Conservation (phyloP, 2,888 invertebrate species). For the Ecliptopera silaceata region DNA sequence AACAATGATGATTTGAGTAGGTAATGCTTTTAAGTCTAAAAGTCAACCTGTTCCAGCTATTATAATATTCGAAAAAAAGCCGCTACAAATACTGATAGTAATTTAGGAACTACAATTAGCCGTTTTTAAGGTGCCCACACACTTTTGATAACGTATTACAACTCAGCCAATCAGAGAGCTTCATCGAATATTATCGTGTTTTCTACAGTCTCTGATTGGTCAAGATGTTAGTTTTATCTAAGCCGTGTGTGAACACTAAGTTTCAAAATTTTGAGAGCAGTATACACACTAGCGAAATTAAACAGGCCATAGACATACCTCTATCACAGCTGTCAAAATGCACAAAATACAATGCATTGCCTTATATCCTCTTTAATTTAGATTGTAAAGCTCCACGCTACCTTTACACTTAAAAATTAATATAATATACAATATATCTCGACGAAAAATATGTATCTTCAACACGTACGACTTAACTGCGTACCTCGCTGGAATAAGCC, state of each 20-base stretch:
- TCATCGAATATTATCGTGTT: no score
- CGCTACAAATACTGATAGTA: constrained; percentile 74
- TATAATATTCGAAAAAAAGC: constrained; percentile 39
- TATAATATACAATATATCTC: no score
- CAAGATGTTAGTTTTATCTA: no score
- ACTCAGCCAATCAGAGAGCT: no score
- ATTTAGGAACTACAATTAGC: constrained; percentile 79
- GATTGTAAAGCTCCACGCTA: background rate
- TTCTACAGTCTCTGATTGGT: no score
- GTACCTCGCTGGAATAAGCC: no score
- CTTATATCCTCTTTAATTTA: constrained; percentile 45
- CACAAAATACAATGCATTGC: constrained; percentile 72
- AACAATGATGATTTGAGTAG: background rate
- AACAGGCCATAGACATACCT: constrained; percentile 74
- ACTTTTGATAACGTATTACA: no score
- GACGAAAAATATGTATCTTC: no score
- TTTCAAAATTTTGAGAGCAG: constrained; percentile 43
- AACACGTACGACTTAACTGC: background rate
- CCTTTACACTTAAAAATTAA: no score
- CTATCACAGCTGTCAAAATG: constrained; percentile 81
- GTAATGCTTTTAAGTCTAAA: background rate
- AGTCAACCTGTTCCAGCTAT: constrained; percentile 13
- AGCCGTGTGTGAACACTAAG: no score
- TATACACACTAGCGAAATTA: constrained; percentile 47
- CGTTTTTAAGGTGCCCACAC: no score